Base-by-base conservation (phyloP, 92 coral and sea anemone genomes). In the Umimayanthus kanabou region DNA sequence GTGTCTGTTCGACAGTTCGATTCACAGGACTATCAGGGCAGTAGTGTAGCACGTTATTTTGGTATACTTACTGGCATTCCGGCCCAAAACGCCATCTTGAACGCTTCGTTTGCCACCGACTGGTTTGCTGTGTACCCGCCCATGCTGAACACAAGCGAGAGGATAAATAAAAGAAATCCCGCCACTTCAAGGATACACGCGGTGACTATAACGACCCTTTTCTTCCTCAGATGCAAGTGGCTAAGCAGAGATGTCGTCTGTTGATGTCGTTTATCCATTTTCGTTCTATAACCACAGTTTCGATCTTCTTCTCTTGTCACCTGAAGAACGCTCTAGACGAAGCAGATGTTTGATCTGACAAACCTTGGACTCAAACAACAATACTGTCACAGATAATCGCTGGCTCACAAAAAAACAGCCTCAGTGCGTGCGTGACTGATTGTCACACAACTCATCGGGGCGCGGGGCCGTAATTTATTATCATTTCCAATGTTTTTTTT, bases 71-170 rank as follows among this genome's bases (percentile, higher is more conserved):
- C 87, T 11, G 77, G 87, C 87, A 83, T 83, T 4, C 87, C 87
- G 25, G 87, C 87, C 87, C 87, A 83, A 71, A 83, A 83, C 6
- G 87, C 87, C 66, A 83, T 70, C 10, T 45, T 47, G 37, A 83
- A 83, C 1, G 74, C 25, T 1, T 47, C 26, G 43, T 83, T 43
- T 14, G 78, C 78, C 22, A 83, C 77, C 87, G 65, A 11, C 10
- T 45, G 45, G 16, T 67, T 72, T 45, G 87, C 18, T 11, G 66
- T 40, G 39, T 70, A 83, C 11, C 67, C 77, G 0, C 87, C 87
- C 78, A 83, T 43, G 1, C 87, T 65, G 29, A 83, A 83, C 15
- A 83, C 67, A 14, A 83, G 67, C 42, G 87, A 70, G 0, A 83
- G 18, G 29, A 83, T 53, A n/a, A 83, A 83, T 10, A 83, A 66